phyloP scores from a whole-genome alignment of 1,140 invertebrate genomes.

The Halesus radiatus region DNA sequence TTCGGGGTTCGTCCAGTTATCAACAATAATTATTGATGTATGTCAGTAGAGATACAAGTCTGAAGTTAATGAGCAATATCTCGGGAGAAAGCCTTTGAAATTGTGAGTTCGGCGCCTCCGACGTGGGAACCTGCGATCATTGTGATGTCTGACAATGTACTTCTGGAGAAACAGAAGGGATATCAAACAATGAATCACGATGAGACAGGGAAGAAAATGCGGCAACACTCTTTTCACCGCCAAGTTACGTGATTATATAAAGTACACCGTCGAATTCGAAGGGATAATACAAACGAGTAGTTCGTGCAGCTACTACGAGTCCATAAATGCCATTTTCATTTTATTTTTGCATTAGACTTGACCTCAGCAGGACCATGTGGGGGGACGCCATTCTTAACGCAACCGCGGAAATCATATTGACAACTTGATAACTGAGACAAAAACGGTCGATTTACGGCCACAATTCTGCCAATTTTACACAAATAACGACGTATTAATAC shows the following conservation, averaged over 20 bases:
- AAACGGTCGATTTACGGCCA: constrained; percentile 59
- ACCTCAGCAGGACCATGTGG: constrained; percentile 68
- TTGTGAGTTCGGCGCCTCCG: neutral
- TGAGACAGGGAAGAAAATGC: constrained; percentile 29
- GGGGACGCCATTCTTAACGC: constrained; percentile 71
- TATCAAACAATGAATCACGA: constrained; percentile 48
- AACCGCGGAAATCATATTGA: constrained; percentile 64
- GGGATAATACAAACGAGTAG: neutral
- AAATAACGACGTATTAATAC: constrained; percentile 30
- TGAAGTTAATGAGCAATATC: neutral
- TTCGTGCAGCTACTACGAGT: neutral
- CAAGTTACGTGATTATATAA: constrained; percentile 45
- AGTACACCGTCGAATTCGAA: constrained; percentile 14
- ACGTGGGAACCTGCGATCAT: constrained; percentile 32
- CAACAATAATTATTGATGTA: constrained; percentile 21
- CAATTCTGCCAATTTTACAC: constrained; percentile 48
- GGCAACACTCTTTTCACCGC: constrained; percentile 42
- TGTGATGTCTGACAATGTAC: constrained; percentile 15
- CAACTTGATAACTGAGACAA: constrained; percentile 66
- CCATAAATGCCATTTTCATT: constrained; percentile 35
- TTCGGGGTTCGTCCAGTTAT: neutral
- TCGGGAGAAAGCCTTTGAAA: neutral
- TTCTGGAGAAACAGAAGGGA: constrained; percentile 32
- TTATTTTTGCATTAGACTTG: constrained; percentile 39
- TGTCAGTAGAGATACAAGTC: constrained; percentile 9